Evolutionary conservation across 2,797 vertebrate genomes (phyloP).

Genomic region (Gadopsis bispinosus): DNA sequence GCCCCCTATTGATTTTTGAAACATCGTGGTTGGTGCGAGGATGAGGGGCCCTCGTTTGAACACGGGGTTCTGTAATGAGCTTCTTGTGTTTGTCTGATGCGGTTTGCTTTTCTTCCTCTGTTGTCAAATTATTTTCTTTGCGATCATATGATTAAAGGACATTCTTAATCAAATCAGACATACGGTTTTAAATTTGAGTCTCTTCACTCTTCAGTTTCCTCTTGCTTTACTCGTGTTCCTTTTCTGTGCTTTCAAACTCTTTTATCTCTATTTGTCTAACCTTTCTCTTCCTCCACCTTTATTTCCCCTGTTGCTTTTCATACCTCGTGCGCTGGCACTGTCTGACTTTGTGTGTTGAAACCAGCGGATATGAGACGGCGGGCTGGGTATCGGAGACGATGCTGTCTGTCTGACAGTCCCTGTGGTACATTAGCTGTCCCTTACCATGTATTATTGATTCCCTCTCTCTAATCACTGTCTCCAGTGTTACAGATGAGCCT

Average conservation of each 20-base stretch:
- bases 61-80: conserved; percentile 60
- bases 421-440: conserved; percentile 85
- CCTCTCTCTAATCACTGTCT: conserved; percentile 82
- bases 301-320: conserved; percentile 74
- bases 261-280: conserved; percentile 65
- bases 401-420: conserved; percentile 78
- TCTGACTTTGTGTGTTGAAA: conserved; percentile 66
- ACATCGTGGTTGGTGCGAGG: conserved; percentile 70
- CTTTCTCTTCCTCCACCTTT: conserved; percentile 62
- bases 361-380: conserved; percentile 71
- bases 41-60: conserved; percentile 66
- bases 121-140: conserved; percentile 52
- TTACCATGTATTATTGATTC: conserved; percentile 88
- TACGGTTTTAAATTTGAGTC: conserved; percentile 36
- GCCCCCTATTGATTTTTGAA: conserved; percentile 81
- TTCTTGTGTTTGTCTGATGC: conserved; percentile 57
- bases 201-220: conserved; percentile 3
- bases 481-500: conserved; percentile 78
- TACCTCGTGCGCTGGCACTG: conserved; percentile 48
- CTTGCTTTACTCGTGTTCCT: conserved; percentile 16
- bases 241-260: conserved; percentile 36
- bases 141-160: conserved; percentile 38
- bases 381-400: conserved; percentile 67
- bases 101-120: conserved; percentile 38
- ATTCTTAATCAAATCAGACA: conserved; percentile 52